Evolutionary conservation across 2,797 vertebrate species (phyloP).

Genomic region (Pristis pectinata): DNA sequence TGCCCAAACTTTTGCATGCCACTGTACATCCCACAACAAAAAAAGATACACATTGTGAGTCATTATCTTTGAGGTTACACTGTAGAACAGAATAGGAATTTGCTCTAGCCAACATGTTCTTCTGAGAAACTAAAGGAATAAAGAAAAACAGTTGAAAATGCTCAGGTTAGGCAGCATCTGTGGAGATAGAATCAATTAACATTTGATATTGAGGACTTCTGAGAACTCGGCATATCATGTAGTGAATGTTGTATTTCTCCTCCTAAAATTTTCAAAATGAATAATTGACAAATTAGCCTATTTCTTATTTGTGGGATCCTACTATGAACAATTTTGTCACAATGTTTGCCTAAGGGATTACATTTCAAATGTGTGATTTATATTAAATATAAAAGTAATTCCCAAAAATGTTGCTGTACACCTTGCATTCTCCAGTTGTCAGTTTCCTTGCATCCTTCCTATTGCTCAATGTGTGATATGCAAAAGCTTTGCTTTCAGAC

Average conservation of each 20-base stretch:
- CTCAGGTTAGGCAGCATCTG: too few relatives aligned
- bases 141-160: too few relatives aligned
- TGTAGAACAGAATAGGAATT: too few relatives aligned
- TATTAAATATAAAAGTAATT: neutral
- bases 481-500: neutral
- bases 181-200: too few relatives aligned
- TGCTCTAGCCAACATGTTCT: too few relatives aligned
- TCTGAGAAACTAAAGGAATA: too few relatives aligned
- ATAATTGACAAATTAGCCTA: neutral
- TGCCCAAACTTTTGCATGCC: too few relatives aligned
- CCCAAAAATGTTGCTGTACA: neutral
- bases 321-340: neutral
- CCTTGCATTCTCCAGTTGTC: neutral
- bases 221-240: too few relatives aligned
- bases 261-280: neutral
- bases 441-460: neutral
- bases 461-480: neutral
- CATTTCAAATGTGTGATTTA: neutral
- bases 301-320: neutral
- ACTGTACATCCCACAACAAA: too few relatives aligned
- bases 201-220: too few relatives aligned
- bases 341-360: neutral
- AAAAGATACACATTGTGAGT: too few relatives aligned
- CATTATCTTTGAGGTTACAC: too few relatives aligned
- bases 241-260: neutral